Evolutionary conservation across 2,888 invertebrate genomes (phyloP).

Genomic region (Hartigia nigra): DNA sequence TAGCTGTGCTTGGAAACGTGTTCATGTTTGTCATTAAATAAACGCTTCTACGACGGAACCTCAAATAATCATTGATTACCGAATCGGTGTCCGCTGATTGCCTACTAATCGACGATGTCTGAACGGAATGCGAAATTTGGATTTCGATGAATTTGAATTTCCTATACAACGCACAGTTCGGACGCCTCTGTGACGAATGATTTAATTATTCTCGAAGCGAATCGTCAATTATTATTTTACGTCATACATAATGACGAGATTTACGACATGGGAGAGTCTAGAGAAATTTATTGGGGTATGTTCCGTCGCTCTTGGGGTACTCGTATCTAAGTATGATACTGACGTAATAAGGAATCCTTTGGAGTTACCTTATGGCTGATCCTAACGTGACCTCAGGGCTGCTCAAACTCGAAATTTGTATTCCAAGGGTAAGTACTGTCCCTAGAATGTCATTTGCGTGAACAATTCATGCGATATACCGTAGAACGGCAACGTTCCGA

Average conservation of each 20-base stretch:
- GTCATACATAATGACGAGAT: not conserved
- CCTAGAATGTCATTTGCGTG: conserved; percentile 8
- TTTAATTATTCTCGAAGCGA: not conserved
- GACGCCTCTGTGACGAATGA: not conserved
- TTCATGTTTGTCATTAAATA: not conserved
- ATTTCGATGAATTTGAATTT: not conserved
- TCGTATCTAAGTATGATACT: not conserved
- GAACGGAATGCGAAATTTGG: not conserved
- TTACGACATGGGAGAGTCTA: not conserved
- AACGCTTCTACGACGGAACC: not conserved
- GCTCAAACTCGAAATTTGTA: not conserved
- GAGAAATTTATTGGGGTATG: not conserved
- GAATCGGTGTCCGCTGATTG: not conserved
- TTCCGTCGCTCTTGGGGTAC: not conserved
- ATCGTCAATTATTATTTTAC: not conserved
- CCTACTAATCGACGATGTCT: not conserved
- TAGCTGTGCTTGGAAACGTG: not conserved
- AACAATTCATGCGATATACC: conserved; percentile 36
- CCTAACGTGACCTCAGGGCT: not conserved
- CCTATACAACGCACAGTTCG: not conserved
- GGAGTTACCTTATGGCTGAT: not conserved
- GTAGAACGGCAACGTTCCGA: conserved; percentile 9
- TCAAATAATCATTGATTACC: not conserved
- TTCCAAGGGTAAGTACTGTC: not conserved
- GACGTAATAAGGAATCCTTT: not conserved